Evolutionary conservation across 2,797 vertebrate genomes (phyloP).

Genomic region (Eulemur albifrons): DNA sequence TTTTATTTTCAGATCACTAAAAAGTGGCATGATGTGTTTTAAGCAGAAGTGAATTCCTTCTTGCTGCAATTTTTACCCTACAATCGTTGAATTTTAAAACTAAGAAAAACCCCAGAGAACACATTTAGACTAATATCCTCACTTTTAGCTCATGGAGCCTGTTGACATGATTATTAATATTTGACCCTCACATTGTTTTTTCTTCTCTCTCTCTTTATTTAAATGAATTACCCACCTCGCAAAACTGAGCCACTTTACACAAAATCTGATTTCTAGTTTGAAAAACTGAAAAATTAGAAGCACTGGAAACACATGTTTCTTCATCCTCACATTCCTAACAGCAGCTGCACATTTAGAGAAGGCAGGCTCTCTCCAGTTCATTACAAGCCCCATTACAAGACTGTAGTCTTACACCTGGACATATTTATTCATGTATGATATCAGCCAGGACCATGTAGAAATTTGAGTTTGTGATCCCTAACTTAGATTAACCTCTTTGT

Average conservation of each 20-base stretch:
- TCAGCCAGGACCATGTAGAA: not conserved
- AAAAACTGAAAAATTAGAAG: conserved; percentile 3
- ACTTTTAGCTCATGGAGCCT: not conserved
- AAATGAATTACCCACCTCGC: not conserved
- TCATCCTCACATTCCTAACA: not conserved
- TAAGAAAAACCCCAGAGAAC: not conserved
- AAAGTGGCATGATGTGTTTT: not conserved
- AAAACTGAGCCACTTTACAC: not conserved
- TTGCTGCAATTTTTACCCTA: not conserved
- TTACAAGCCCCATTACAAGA: not conserved
- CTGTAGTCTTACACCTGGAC: not conserved
- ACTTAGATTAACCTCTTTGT: not conserved
- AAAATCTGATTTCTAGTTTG: conserved; percentile 21
- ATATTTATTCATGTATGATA: not conserved
- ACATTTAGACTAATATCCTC: not conserved
- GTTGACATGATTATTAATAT: not conserved
- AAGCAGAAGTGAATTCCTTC: not conserved
- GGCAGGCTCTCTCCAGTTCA: not conserved
- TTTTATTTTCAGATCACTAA: not conserved
- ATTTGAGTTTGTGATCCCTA: not conserved
- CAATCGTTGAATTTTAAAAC: conserved; percentile 1
- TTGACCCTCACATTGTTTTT: not conserved
- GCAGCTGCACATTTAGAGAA: not conserved
- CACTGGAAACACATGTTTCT: not conserved
- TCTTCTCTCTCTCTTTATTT: not conserved